phyloP scores from a whole-genome alignment of 2,888 invertebrate species.

The Brachyopa scutellaris region DNA sequence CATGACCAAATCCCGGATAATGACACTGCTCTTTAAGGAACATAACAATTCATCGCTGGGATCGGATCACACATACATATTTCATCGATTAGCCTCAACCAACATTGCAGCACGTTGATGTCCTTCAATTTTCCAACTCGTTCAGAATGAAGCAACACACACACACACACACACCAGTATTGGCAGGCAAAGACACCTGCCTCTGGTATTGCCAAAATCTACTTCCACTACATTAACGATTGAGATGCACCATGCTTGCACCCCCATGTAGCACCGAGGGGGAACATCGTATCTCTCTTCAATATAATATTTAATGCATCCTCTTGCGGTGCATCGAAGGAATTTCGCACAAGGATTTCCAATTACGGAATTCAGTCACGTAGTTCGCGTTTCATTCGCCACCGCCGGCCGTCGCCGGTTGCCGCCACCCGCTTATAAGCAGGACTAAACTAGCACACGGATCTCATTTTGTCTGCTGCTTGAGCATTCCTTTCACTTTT shows the following conservation, averaged over 20 bases:
- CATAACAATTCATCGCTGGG: slow-evolving; percentile 29
- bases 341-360: slow-evolving; percentile 60
- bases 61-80: too few relatives aligned
- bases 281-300: not conserved
- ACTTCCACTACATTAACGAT: slow-evolving; percentile 61
- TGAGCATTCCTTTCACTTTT: slow-evolving; percentile 71
- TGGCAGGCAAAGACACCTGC: slow-evolving; percentile 49
- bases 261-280: too few relatives aligned
- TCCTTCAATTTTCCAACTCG: slow-evolving; percentile 18
- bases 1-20: slow-evolving; percentile 37
- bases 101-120: slow-evolving; percentile 13
- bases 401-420: too few relatives aligned
- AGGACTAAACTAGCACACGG: slow-evolving; percentile 34
- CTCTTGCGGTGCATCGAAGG: slow-evolving; percentile 39
- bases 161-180: not conserved
- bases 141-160: too few relatives aligned
- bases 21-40: slow-evolving; percentile 37
- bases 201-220: slow-evolving; percentile 29
- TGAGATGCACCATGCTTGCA: slow-evolving; percentile 33
- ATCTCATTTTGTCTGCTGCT: slow-evolving; percentile 68
- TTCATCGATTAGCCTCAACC: slow-evolving; percentile 57
- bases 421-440: slow-evolving; percentile 6
- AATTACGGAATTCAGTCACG: slow-evolving; percentile 71
- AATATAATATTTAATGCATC: slow-evolving; percentile 34
- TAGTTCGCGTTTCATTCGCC: slow-evolving; percentile 49